Evolutionary conservation across 2,888 invertebrate genomes (phyloP).

Genomic region (Ischnura elegans): DNA sequence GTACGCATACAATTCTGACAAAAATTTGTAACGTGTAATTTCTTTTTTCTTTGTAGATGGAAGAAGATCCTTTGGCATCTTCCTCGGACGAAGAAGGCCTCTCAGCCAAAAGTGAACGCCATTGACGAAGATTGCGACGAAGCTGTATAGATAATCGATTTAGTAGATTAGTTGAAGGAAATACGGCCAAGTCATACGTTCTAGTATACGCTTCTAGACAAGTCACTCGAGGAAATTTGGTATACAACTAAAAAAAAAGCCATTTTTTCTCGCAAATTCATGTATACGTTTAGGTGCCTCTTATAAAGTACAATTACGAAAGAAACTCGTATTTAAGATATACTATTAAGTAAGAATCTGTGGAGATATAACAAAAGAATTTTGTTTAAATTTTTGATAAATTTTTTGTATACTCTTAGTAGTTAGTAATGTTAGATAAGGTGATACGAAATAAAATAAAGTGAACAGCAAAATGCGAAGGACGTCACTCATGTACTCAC

Average conservation of each 20-base stretch:
- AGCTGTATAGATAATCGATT: not conserved
- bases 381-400: conserved; percentile 1
- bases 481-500: not conserved
- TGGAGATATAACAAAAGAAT: not conserved
- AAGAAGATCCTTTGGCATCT: conserved; percentile 49
- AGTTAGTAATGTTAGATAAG: not conserved
- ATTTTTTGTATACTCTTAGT: not conserved
- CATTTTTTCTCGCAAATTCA: not conserved
- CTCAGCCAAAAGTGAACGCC: not conserved
- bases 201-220: conserved; percentile 27
- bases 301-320: not conserved
- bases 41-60: conserved; percentile 47
- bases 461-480: not conserved
- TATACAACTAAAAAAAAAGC: not conserved
- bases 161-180: not conserved
- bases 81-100: conserved; percentile 59
- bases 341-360: not conserved
- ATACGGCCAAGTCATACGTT: not conserved
- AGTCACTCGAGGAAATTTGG: not conserved
- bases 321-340: not conserved
- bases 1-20: too few species aligned
- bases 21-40: too few species aligned
- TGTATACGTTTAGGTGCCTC: conserved; percentile 38
- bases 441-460: not conserved
- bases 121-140: not conserved